Evolutionary conservation across 2,797 vertebrate species (phyloP).

Genomic region (Capromys pilorides): DNA sequence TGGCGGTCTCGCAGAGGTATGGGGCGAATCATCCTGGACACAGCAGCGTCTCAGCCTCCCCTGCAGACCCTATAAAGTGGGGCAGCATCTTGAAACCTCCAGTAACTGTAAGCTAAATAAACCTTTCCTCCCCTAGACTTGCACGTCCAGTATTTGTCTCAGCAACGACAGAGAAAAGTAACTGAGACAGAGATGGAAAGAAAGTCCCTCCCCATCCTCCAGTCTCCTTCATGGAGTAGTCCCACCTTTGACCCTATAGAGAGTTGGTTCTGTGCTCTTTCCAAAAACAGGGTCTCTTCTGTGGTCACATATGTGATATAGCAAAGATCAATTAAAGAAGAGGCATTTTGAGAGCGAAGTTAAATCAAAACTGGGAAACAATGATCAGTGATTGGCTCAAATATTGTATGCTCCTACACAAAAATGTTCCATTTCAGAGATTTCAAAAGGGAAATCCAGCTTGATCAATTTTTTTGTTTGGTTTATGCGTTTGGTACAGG

Average conservation of each 20-base stretch:
- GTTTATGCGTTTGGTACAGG: too few species aligned
- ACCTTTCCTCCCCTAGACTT: too few species aligned
- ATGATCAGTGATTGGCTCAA: neutral
- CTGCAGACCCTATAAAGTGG: too few species aligned
- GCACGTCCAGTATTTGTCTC: too few species aligned
- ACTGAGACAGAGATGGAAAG: too few species aligned
- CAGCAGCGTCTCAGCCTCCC: too few species aligned
- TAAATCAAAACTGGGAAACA: neutral
- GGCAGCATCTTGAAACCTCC: too few species aligned
- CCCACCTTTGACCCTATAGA: neutral
- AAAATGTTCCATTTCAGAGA: constrained; percentile 29
- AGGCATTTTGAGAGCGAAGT: neutral
- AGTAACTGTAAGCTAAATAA: too few species aligned
- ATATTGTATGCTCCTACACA: neutral
- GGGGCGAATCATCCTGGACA: too few species aligned
- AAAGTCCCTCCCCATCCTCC: neutral
- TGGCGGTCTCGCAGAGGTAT: too few species aligned
- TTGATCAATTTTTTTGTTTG: neutral
- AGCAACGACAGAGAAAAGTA: too few species aligned
- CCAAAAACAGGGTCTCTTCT: constrained; percentile 14
- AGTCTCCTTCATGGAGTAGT: neutral
- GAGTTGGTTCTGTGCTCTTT: constrained; percentile 16
- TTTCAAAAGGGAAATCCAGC: neutral
- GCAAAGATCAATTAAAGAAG: neutral
- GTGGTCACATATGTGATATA: neutral